Conservation (phyloP, 2,113 vertebrate species). For the Nesoenas mayeri region DNA sequence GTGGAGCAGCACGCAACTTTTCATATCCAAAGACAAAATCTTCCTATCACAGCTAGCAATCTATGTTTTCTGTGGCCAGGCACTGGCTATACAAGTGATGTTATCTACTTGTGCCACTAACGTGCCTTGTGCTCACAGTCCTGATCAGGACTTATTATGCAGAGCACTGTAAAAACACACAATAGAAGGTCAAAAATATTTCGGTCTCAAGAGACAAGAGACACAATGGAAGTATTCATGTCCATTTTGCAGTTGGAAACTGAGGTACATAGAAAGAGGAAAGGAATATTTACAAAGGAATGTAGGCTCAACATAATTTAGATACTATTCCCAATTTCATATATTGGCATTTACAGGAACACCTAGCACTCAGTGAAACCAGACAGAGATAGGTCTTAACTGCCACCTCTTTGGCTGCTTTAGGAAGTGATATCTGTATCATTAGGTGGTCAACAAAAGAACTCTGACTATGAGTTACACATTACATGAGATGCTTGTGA, state of each 20-base stretch:
- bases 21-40: background rate
- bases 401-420: background rate
- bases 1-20: background rate
- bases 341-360: background rate
- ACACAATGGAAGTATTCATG: background rate
- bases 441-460: background rate
- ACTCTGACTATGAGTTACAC: background rate
- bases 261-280: background rate
- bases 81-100: background rate
- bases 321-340: background rate
- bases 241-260: background rate
- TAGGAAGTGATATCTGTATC: background rate
- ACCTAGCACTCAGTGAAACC: background rate
- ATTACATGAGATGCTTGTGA: accelerated
- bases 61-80: background rate
- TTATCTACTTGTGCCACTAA: background rate
- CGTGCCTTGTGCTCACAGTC: background rate
- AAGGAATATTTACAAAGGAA: background rate
- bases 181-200: background rate
- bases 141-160: background rate
- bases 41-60: background rate
- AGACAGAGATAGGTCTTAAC: background rate
- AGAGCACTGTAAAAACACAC: background rate
- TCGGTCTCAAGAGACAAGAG: background rate
- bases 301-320: background rate